Base-by-base conservation (phyloP, 2,888 invertebrate genomes). In the Aspidapion aeneum region DNA sequence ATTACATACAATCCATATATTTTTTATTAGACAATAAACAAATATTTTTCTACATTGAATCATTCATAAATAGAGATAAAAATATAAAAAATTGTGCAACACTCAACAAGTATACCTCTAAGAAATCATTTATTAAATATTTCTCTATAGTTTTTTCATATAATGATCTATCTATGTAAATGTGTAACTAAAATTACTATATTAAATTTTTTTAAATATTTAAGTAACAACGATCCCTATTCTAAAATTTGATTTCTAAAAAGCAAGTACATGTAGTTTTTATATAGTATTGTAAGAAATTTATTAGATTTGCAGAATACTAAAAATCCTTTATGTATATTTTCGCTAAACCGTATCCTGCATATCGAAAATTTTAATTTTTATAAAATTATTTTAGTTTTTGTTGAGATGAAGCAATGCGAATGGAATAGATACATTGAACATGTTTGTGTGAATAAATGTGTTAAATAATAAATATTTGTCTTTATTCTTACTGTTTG, bases 141-240 rank as follows among this genome's bases (percentile, higher is more conserved):
- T 69, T 74, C 70, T 72, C 68, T 69, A 66, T 73, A 71, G 69
- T 62, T 49, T 52, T 21, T 72, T 73, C 75, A 74, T 74, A 77
- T 76, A 76, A 76, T 74, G 66, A 69, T 70, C 69, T 60, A 74
- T 66, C 74, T 75, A 75, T 68, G n/a, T n/a, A n/a, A n/a, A n/a
- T n/a, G n/a, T 35, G 3, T 72, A 74, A 75, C 74, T 74, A 74
- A 74, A 71, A 74, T 72, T 68, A 72, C 12, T 35, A 35, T 35
- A 35, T 35, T 72, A 71, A 61, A 66, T 61, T 71, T 69, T 72
- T 75, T 76, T 75, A 75, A 76, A 77, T 79, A 77, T 78, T 67
- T 78, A 78, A 77, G 76, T 79, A 80, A 80, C 80, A 79, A 79
- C 75, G 79, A 80, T 77, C 75, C n/a, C 78, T 79, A 79, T 79